Base-by-base conservation (phyloP, 1,140 invertebrate species). In the Drosophila lowei region DNA sequence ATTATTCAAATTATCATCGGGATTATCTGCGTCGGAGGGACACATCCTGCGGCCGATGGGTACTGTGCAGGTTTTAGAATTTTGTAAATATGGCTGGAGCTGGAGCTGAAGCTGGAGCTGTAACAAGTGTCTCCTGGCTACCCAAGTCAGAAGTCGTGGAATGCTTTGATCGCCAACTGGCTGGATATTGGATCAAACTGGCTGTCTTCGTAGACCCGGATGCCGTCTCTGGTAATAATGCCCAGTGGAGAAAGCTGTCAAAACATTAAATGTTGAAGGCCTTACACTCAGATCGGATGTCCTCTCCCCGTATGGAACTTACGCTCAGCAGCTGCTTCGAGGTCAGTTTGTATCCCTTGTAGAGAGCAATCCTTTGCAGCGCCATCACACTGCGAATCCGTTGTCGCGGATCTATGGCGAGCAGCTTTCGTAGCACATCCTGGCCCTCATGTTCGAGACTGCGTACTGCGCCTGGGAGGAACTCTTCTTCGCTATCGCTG, bases 331-430 rank as follows among this genome's bases (percentile, higher is more conserved):
- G 67, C 25, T 77, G 72, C 54, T 88, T 68, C n/a, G 74, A 38
- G 3, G 60, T 70, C 41, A 88, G 44, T 38, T 92, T 91, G 65
- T 92, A 93, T 49, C 91, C 90, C 73, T 92, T 92, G 72, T 91
- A 93, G 49, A 93, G 92, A 15, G 93, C 92, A 6, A 93, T 92
- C 34, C 86, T 91, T 60, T 92, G 86, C 15, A 93, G 75, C 1
- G 91, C 83, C 63, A 92, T 84, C 25, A 93, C 68, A 15, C 92
- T 92, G 25, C 90, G 90, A 5, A 93, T 79, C 28, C 93, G 85
- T 57, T 91, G 79, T 1, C 72, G 70, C 9, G 92, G 91, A 30
- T 93, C 90, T 2, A 90, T 44, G 50, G 91, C 86, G 4, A 93
- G 74, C 7, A 93, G 76, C 38, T 93, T 88, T 25, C 77, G 53